phyloP scores from a whole-genome alignment of 1,140 invertebrate genomes.

The Lepidurus packardi region DNA sequence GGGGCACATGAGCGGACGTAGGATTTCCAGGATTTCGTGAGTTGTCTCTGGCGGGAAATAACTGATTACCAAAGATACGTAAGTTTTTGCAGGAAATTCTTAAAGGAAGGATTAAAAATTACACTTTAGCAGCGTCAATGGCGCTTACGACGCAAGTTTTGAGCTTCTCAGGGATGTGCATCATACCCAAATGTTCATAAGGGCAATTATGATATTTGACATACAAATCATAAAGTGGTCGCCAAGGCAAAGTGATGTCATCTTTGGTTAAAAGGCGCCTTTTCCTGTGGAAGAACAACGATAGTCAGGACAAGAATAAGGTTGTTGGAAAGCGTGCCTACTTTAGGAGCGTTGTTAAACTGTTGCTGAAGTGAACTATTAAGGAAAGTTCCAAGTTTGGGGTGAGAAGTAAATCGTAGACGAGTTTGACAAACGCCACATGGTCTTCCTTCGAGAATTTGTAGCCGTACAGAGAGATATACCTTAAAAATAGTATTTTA shows the following conservation, averaged over 20 bases:
- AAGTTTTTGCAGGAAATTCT: background rate
- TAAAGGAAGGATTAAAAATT: background rate
- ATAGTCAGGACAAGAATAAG: slow-evolving; percentile 26
- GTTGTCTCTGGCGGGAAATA: slow-evolving; percentile 72
- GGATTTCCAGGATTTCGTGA: slow-evolving; percentile 79
- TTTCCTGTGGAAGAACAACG: slow-evolving; percentile 55
- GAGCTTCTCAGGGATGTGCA: slow-evolving; percentile 53
- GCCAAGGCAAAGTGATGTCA: slow-evolving; percentile 78
- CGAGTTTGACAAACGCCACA: slow-evolving; percentile 73
- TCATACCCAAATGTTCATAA: slow-evolving; percentile 53
- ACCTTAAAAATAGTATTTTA: slow-evolving; percentile 53
- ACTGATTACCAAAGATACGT: background rate
- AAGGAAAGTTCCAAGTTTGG: slow-evolving; percentile 68
- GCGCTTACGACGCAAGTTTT: slow-evolving; percentile 32
- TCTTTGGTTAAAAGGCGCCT: slow-evolving; percentile 65
- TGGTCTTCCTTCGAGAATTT: slow-evolving; percentile 89
- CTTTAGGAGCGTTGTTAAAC: slow-evolving; percentile 53
- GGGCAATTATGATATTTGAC: slow-evolving; percentile 49
- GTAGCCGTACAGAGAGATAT: slow-evolving; percentile 72
- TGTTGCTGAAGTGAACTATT: slow-evolving; percentile 60
- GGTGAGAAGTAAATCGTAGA: slow-evolving; percentile 69
- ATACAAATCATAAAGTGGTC: slow-evolving; percentile 69
- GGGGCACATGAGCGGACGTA: slow-evolving; percentile 68
- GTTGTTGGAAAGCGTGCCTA: slow-evolving; percentile 43
- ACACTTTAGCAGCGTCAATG: slow-evolving; percentile 12